Conservation (phyloP, 2,888 invertebrate species). For the Crepidodera aurea region DNA sequence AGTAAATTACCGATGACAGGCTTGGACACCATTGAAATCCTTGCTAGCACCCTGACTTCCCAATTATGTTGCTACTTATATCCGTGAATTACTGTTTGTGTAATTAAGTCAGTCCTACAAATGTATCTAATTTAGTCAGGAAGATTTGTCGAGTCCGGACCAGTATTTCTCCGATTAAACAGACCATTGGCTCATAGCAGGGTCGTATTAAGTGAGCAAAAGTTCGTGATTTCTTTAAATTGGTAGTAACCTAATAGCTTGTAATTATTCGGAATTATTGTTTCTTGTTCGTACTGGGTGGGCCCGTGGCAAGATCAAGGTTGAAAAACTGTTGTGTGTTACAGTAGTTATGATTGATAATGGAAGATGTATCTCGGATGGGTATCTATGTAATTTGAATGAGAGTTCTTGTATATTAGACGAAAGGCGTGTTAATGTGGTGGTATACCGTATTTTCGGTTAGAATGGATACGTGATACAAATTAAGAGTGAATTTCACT, state of each 20-base stretch:
- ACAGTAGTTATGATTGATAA: constrained; percentile 10
- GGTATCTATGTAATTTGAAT: not conserved
- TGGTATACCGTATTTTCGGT: not conserved
- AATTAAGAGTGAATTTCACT: too few relatives aligned
- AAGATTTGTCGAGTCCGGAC: not conserved
- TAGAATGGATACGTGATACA: not conserved
- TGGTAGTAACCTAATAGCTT: constrained; percentile 28
- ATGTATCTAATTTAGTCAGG: too few relatives aligned
- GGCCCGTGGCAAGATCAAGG: constrained; percentile 24
- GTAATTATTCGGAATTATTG: constrained; percentile 28
- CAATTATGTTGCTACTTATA: too few relatives aligned
- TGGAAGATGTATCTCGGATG: not conserved
- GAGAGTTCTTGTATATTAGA: too few relatives aligned
- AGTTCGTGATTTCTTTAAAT: constrained; percentile 26
- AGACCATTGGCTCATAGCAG: constrained; percentile 15
- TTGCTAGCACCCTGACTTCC: too few relatives aligned
- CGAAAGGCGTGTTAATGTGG: not conserved
- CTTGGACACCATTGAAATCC: too few relatives aligned
- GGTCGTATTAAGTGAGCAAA: constrained; percentile 17
- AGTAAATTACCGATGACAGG: too few relatives aligned
- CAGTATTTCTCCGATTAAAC: not conserved
- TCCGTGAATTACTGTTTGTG: too few relatives aligned
- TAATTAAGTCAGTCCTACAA: too few relatives aligned
- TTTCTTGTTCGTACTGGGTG: constrained; percentile 29
- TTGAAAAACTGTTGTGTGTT: not conserved